These are phyloP conservation scores for Potorous gilbertii DNA, from an alignment of 2,797 vertebrate genomes.

Conservation along the genomic window DNA sequence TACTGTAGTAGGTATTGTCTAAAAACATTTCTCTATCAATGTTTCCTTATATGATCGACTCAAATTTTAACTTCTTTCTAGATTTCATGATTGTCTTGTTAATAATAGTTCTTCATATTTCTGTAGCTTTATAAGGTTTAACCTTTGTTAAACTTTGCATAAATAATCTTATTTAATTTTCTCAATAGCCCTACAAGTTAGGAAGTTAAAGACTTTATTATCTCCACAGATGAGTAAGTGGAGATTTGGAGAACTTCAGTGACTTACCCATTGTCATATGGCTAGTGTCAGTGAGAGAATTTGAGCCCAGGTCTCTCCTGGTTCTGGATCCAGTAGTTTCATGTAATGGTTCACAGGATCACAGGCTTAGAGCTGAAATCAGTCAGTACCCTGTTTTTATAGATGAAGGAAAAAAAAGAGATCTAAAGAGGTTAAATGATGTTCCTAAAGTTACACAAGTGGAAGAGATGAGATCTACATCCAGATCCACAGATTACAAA, in stretches of 20 bases:
- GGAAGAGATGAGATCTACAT: not conserved
- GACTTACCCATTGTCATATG: not conserved
- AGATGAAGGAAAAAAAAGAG: not conserved
- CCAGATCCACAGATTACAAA: not conserved
- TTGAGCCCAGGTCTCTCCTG: not conserved
- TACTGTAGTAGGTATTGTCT: constrained; percentile 19
- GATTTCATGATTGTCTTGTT: constrained; percentile 48
- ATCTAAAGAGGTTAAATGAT: not conserved
- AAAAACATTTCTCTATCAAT: constrained; percentile 8
- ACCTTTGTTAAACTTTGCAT: not conserved
- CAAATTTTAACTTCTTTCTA: constrained; percentile 47
- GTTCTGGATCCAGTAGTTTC: not conserved
- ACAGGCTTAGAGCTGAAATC: not conserved
- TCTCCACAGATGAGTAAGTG: not conserved
- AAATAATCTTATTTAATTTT: not conserved
- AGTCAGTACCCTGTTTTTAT: not conserved
- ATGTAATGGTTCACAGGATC: not conserved
- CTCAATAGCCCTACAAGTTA: not conserved
- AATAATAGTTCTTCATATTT: constrained; percentile 50
- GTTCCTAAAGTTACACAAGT: not conserved
- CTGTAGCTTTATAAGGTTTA: not conserved
- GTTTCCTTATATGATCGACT: constrained; percentile 17
- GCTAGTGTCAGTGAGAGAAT: not conserved
- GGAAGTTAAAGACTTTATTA: not conserved
- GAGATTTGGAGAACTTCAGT: not conserved